Evolutionary conservation across 2,888 invertebrate genomes (phyloP).

Genomic region (Sarcophaga rosellei): DNA sequence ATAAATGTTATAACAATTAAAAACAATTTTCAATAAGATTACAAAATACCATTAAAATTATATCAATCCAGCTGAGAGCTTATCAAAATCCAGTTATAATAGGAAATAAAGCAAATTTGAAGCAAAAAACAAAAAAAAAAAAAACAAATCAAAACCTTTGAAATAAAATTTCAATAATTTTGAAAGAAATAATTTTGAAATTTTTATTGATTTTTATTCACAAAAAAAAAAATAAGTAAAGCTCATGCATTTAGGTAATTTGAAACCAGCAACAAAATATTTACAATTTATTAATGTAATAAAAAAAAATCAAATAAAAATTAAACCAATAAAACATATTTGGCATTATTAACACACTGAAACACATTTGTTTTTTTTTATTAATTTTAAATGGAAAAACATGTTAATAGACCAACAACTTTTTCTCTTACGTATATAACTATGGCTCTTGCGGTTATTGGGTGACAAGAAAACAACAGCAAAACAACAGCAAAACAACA

Average conservation of each 20-base stretch:
- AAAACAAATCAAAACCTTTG: not conserved
- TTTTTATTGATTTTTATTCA: not conserved
- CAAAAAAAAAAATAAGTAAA: too few species aligned
- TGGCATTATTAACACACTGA: conserved; percentile 51
- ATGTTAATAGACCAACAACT: conserved; percentile 55
- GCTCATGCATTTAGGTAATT: not conserved
- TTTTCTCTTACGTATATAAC: conserved; percentile 8
- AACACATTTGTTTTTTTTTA: conserved; percentile 17
- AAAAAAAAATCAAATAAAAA: not conserved
- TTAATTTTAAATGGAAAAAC: conserved; percentile 32
- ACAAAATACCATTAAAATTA: not conserved
- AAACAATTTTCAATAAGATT: not conserved
- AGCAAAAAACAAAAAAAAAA: not conserved
- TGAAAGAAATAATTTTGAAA: not conserved
- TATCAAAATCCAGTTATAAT: not conserved
- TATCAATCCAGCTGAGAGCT: not conserved
- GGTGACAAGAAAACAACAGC: not conserved
- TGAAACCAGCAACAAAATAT: conserved; percentile 11
- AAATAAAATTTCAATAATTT: not conserved
- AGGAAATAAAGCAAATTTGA: conserved; percentile 5
- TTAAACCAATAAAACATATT: conserved; percentile 11
- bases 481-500: conserved; percentile 2
- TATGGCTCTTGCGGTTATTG: not conserved
- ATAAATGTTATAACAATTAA: not conserved
- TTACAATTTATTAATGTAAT: conserved; percentile 22